Conservation (phyloP, 2,888 invertebrate genomes). For the Drosophila nr. perissopoda region DNA sequence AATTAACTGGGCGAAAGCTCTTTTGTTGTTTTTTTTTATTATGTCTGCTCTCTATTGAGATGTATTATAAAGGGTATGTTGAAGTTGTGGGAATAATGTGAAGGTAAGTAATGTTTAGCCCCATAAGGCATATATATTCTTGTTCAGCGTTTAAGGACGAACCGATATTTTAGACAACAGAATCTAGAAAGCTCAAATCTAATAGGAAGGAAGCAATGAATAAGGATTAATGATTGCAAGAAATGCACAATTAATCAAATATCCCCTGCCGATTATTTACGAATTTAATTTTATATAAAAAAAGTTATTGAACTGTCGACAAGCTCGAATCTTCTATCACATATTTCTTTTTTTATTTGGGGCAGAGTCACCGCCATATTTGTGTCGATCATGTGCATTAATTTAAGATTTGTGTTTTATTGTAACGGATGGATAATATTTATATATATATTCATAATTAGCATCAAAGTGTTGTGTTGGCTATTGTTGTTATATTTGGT, state of each 20-base stretch:
- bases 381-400: no score
- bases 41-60: not conserved
- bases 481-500: no score
- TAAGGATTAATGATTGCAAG: not conserved
- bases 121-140: no score
- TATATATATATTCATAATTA: no score
- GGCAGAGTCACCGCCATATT: no score
- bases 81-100: not conserved
- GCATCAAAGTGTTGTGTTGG: no score
- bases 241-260: not conserved
- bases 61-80: not conserved
- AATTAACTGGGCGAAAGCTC: not conserved
- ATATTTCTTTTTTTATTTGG: not conserved
- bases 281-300: no score
- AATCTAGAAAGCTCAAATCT: not conserved
- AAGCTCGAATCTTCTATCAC: fast-evolving
- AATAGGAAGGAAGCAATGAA: not conserved
- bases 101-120: not conserved
- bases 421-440: no score
- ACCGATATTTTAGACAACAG: not conserved
- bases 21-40: slow-evolving; percentile 16
- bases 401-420: no score
- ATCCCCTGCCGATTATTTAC: not conserved
- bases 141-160: not conserved
- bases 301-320: not conserved